These are phyloP conservation scores for Pherbina coryleti DNA, from an alignment of 2,888 invertebrate genomes.

Conservation along the genomic window DNA sequence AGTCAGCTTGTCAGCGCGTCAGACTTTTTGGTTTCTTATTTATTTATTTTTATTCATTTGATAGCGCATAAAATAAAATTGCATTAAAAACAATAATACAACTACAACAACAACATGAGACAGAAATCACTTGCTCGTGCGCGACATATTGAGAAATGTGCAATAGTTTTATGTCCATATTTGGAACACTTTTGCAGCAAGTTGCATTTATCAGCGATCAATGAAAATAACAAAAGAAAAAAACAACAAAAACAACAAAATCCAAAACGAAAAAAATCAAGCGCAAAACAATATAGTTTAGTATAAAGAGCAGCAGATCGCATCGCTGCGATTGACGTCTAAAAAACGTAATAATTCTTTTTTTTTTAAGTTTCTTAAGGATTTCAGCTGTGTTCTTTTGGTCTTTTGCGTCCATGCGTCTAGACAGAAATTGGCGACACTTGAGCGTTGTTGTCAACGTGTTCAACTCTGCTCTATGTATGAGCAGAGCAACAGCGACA, in stretches of 20 bases:
- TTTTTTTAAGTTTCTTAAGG: not conserved
- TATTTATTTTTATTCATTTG: not conserved
- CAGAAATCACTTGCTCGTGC: conserved; percentile 45
- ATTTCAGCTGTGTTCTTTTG: not conserved
- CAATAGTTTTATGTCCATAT: conserved; percentile 69
- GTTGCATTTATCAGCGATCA: conserved; percentile 65
- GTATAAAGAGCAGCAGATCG: not conserved
- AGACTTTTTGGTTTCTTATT: not conserved
- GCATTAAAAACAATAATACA: conserved; percentile 26
- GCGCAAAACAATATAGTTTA: not conserved
- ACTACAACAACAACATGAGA: conserved; percentile 35
- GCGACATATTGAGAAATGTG: conserved; percentile 70
- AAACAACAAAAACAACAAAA: conserved; percentile 2
- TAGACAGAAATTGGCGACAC: conserved; percentile 1
- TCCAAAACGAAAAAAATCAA: not conserved
- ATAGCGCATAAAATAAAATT: conserved; percentile 13
- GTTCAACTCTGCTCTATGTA: not conserved
- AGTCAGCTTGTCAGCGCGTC: conserved; percentile 3
- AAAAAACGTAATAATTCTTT: not conserved
- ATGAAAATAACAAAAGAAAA: conserved; percentile 36
- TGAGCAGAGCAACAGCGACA: not conserved
- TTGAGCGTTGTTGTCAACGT: not conserved
- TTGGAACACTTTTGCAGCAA: conserved; percentile 67
- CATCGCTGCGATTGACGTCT: not conserved
- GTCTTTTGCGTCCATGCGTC: not conserved